Base-by-base conservation (phyloP, 2,113 vertebrate species). In the Elgaria multicarinata region DNA sequence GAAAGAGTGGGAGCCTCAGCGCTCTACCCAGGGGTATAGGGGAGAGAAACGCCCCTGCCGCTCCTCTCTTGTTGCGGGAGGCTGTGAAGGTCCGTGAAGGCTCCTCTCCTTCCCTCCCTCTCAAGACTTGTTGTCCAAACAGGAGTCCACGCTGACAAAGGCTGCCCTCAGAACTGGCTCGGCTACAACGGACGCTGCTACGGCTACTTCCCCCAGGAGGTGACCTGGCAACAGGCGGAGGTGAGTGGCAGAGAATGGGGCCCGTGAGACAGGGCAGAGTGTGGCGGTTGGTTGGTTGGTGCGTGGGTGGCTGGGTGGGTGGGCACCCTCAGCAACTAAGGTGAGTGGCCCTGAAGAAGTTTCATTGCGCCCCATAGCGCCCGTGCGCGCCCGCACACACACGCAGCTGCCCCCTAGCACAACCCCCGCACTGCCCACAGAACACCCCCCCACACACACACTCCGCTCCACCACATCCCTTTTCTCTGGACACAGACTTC, bases 191-290 rank as follows among this genome's bases (percentile, higher is more conserved):
- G 78, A 8, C 36, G 33, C 18, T 88, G 87, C 50, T 88, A 88
- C 1, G 66, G 78, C 12, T 88, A 88, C 87, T 82, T 82, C 31
- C 5, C 26, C 26, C 78, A 74, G 78, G 87, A 88, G 78, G 0
- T 88, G 67, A 74, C 2, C 87, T 88, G 87, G 87, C n/a, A 42
- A 0, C 50, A 36, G 78, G 87, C 87, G 0, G 44, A 88, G 78
- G 87, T 88, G 66, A 82, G 87, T 13, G 46, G 1, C 4, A 2
- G 22, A 24, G n/a, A 10, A 33, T 0, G 53, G 50, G 18, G 2
- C 14, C 13, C 28, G 33, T 3, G 9, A n/a, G 3, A 2, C 10
- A n/a, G 6, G 50, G 46, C 12, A 1, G 26, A 2, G 13, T 5
- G 46, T 46, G 31, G 31, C n/a, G n/a, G n/a, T n/a, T n/a, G n/a